Conservation (phyloP, 2,113 vertebrate species). For the Trinectes maculatus region DNA sequence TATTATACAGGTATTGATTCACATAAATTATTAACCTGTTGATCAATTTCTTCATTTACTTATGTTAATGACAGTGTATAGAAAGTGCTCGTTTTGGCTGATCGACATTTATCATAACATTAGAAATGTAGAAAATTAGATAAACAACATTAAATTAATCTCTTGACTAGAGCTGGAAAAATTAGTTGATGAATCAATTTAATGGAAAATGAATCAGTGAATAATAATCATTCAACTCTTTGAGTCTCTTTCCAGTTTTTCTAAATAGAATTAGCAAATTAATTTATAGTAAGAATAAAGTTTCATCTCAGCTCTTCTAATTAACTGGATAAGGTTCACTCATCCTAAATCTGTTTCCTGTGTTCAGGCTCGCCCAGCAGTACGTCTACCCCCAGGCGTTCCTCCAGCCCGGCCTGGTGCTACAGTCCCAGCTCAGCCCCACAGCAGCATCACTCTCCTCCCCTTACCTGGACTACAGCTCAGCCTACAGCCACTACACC, state of each 20-base stretch:
- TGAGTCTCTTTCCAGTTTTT: neutral
- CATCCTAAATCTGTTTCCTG: neutral
- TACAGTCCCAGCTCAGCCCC: slow-evolving; percentile 89
- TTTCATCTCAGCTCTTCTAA: too few relatives aligned
- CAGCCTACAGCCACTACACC: slow-evolving; percentile 89
- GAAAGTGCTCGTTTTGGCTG: too few relatives aligned
- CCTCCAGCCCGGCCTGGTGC: slow-evolving; percentile 91
- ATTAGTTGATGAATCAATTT: too few relatives aligned
- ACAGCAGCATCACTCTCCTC: slow-evolving; percentile 75
- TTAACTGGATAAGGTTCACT: neutral
- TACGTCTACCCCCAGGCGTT: slow-evolving; percentile 92
- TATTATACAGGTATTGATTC: neutral
- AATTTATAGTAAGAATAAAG: too few relatives aligned
- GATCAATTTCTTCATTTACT: neutral
- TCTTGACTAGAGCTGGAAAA: too few relatives aligned
- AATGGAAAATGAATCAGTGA: too few relatives aligned
- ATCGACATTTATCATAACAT: too few relatives aligned
- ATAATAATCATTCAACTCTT: too few relatives aligned
- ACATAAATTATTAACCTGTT: neutral
- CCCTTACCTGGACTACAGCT: slow-evolving; percentile 92
- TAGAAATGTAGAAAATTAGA: too few relatives aligned
- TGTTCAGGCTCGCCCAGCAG: slow-evolving; percentile 88
- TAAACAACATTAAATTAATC: too few relatives aligned
- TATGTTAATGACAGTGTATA: too few relatives aligned
- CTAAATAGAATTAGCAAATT: too few relatives aligned